Base-by-base conservation (phyloP, 2,113 vertebrate species). In the Rhinopomastus cyanomelas region DNA sequence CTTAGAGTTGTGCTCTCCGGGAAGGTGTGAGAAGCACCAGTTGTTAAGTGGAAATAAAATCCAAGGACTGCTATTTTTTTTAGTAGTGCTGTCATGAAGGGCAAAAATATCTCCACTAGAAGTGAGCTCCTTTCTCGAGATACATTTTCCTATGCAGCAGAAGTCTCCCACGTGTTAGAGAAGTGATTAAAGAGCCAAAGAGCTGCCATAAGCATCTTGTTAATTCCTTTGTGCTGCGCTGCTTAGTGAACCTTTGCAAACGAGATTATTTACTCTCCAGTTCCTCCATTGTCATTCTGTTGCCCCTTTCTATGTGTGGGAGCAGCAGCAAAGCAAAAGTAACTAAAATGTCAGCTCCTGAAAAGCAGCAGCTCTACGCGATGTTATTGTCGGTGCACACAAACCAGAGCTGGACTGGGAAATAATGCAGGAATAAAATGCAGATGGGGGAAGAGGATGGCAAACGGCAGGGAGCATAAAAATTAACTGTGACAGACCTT, bases 231-330 rank as follows among this genome's bases (percentile, higher is more conserved):
- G 86, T 95, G 81, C 79, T 89, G 39, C 89, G 83, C 92, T 94
- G 95, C 93, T 92, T 95, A 84, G 60, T 94, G 96, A 97, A 95
- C 92, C 94, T 90, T 95, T 81, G 94, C 87, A 97, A 96, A 97
- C 0, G 13, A 82, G 73, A 95, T 97, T 96, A 94, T 93, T 96
- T 92, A 94, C 90, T 94, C 92, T 93, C 88, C 71, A 88, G 2
- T 93, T 95, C 93, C 76, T 85, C 91, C 74, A 96, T 95, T 97
- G 92, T 96, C 42, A 85, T 90, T 85, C 64, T 81, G 79, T 90
- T 86, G 61, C 69, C 90, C 66, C 79, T 76, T 90, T 94, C 66
- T 94, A 49, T 72, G 25, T 81, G 64, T 75, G 77, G 72, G 86
- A 68, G 84, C 69, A 86, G 57, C 89, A 95, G 87, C 88, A 93